Conservation (phyloP, 2,113 vertebrate species). For the Eidolon helvum region DNA sequence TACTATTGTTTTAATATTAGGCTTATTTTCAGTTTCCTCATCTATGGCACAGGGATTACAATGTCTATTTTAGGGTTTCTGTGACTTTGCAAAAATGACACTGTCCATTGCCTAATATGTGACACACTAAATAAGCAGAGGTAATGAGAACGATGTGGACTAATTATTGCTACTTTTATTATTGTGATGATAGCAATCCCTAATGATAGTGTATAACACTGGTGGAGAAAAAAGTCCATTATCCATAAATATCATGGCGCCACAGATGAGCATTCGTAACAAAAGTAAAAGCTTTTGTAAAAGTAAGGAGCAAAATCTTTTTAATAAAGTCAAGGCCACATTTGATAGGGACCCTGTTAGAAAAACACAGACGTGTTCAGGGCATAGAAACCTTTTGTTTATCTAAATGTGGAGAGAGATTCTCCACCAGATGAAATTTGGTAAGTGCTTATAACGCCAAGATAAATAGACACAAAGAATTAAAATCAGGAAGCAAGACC, state of each 20-base stretch:
- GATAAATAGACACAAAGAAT: slow-evolving; percentile 71
- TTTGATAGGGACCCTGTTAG: slow-evolving; percentile 63
- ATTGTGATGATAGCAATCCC: neutral
- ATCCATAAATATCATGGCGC: neutral
- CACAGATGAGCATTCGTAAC: neutral
- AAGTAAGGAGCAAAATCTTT: slow-evolving; percentile 63
- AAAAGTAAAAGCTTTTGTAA: slow-evolving; percentile 51
- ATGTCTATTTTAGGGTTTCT: neutral
- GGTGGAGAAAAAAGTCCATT: neutral
- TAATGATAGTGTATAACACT: neutral
- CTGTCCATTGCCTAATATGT: neutral
- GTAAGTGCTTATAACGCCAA: slow-evolving; percentile 64
- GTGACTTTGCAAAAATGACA: neutral
- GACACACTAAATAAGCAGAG: neutral
- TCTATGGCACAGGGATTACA: neutral
- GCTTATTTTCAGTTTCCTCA: neutral
- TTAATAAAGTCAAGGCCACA: slow-evolving; percentile 64
- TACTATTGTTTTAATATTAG: neutral
- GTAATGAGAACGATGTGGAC: neutral
- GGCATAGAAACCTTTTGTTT: slow-evolving; percentile 67
- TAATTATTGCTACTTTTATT: neutral
- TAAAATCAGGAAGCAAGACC: slow-evolving; percentile 74
- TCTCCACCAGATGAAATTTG: slow-evolving; percentile 67
- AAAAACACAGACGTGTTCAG: slow-evolving; percentile 57
- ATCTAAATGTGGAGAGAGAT: slow-evolving; percentile 70